Evolutionary conservation across 2,888 invertebrate genomes (phyloP).

Genomic region (Cotesia congregata): DNA sequence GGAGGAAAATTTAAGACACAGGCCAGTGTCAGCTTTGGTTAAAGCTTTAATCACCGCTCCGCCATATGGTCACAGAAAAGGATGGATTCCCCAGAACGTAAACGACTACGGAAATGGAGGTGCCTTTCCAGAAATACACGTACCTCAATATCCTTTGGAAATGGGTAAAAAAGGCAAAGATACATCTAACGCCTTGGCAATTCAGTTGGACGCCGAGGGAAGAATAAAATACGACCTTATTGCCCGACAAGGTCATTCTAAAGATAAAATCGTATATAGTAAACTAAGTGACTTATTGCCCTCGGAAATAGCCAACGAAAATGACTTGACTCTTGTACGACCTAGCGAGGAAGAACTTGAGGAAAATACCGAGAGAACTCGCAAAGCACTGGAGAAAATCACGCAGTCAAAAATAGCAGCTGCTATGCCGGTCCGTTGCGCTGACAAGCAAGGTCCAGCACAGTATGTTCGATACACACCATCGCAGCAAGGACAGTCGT

Average conservation of each 20-base stretch:
- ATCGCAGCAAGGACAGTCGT: conserved; percentile 94
- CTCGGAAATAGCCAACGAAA: conserved; percentile 89
- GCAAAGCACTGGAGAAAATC: conserved; percentile 88
- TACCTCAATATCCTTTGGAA: conserved; percentile 95
- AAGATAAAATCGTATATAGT: conserved; percentile 97
- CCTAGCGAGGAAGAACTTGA: conserved; percentile 90
- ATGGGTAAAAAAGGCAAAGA: conserved; percentile 89
- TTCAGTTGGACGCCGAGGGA: conserved; percentile 93
- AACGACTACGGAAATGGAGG: conserved; percentile 94
- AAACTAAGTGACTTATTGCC: conserved; percentile 94
- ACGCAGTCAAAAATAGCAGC: conserved; percentile 93
- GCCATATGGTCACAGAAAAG: conserved; percentile 94
- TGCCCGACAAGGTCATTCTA: conserved; percentile 93
- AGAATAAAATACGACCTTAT: conserved; percentile 97
- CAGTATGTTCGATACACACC: conserved; percentile 99
- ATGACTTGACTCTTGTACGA: conserved; percentile 91
- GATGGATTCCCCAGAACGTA: conserved; percentile 90
- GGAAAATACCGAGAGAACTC: conserved; percentile 91
- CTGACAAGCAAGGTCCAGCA: conserved; percentile 93
- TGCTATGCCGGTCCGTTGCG: conserved; percentile 95
- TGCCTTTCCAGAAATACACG: conserved; percentile 96
- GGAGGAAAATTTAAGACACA: conserved; percentile 72
- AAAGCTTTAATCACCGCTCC: conserved; percentile 87
- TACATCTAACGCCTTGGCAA: conserved; percentile 90
- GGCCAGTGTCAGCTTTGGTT: conserved; percentile 77